These are phyloP conservation scores for Himalopsyche phryganea DNA, from an alignment of 1,140 invertebrate genomes.

Conservation along the genomic window DNA sequence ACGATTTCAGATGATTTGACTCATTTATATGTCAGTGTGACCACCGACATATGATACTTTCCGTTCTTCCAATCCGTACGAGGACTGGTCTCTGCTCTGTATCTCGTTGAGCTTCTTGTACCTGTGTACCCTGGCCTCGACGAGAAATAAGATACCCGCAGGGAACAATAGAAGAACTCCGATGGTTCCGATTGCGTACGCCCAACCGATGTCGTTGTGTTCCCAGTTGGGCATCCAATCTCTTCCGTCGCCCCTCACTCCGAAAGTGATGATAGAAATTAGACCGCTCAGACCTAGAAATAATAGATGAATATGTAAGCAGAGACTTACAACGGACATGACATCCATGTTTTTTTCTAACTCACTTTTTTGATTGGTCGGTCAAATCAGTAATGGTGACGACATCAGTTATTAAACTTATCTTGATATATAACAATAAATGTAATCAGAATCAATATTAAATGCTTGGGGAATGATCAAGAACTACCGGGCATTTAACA, in stretches of 20 bases:
- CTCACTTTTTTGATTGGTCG: too few relatives aligned
- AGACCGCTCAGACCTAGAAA: conserved; percentile 66
- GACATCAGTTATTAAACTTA: too few relatives aligned
- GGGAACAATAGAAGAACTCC: conserved; percentile 71
- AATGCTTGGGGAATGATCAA: too few relatives aligned
- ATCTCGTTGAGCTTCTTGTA: conserved; percentile 67
- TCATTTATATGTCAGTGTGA: conserved; percentile 56
- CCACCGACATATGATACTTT: conserved; percentile 47
- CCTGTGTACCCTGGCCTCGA: conserved; percentile 74
- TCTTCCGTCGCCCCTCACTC: conserved; percentile 80
- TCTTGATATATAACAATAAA: too few relatives aligned
- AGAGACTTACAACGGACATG: too few relatives aligned
- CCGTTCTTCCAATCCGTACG: conserved; percentile 58
- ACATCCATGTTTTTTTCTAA: too few relatives aligned
- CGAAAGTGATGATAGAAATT: conserved; percentile 68
- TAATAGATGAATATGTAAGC: too few relatives aligned
- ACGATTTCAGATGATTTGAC: too few relatives aligned
- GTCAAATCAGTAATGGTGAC: too few relatives aligned
- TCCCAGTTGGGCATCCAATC: conserved; percentile 98
- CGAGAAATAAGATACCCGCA: conserved; percentile 72
- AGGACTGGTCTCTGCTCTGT: conserved; percentile 58
- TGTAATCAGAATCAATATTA: too few relatives aligned
- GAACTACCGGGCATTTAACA: too few relatives aligned
- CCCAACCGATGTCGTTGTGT: conserved; percentile 94
- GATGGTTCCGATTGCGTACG: conserved; percentile 81